Percentiles rank a stretch among this genome's conserved stretches.
These are phyloP conservation scores for Oryzias javanicus DNA, from an alignment of 2,113 vertebrate species.

Conservation along the genomic window DNA sequence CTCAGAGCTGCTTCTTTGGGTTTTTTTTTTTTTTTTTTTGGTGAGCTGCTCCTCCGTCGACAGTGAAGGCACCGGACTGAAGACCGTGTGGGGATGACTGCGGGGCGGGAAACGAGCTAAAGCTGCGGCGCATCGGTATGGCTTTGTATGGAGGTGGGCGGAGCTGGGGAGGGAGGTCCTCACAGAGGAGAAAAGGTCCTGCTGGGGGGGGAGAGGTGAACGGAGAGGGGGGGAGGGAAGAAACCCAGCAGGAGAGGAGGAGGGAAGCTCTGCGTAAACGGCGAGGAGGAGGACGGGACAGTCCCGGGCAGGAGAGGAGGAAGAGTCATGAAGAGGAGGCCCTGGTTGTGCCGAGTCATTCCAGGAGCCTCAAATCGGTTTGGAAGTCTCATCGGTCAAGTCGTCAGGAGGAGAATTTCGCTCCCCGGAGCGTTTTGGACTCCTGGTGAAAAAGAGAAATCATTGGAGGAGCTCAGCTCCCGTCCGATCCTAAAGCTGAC, in stretches of 20 bases:
- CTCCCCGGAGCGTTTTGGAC: no score
- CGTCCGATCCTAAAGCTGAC: no score
- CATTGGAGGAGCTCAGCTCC: conserved; percentile 17
- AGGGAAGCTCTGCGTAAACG: conserved; percentile 14
- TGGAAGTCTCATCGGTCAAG: no score
- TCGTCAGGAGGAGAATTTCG: no score
- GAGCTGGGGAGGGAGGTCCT: conserved; percentile 85
- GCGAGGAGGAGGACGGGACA: conserved; percentile 6
- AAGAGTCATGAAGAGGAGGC: conserved; percentile 3
- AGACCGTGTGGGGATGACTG: conserved; percentile 33
- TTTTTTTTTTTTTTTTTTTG: no score
- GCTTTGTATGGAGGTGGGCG: conserved; percentile 69
- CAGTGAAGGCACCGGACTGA: conserved; percentile 71
- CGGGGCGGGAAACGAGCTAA: conserved; percentile 19
- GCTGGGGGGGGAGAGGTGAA: conserved; percentile 38
- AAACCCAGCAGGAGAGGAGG: neutral
- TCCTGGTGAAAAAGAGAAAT: conserved; percentile 6
- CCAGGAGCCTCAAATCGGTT: neutral
- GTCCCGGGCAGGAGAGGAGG: conserved; percentile 8
- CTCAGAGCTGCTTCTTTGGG: conserved; percentile 10
- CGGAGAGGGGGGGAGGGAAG: neutral
- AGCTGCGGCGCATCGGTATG: conserved; percentile 84
- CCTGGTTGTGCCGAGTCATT: conserved; percentile 27
- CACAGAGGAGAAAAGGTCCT: conserved; percentile 91
- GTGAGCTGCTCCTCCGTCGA: conserved; percentile 43